These are phyloP conservation scores for Drosophila pseudoananassae DNA, from an alignment of 1,140 invertebrate species.

Conservation along the genomic window DNA sequence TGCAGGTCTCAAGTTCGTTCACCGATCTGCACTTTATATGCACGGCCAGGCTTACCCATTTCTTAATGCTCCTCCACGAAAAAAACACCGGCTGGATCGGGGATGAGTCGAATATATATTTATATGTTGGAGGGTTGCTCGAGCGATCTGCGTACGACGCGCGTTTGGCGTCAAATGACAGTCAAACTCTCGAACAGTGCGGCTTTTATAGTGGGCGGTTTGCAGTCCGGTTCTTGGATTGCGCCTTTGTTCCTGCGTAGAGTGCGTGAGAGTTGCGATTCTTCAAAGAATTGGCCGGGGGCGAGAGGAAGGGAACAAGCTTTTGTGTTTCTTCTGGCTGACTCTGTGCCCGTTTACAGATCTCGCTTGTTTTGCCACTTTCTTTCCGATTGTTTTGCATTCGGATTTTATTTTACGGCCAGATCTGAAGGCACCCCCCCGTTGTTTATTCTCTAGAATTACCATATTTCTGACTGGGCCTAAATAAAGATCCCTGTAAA, in stretches of 20 bases:
- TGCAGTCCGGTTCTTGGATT: constrained; percentile 72
- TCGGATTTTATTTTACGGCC: constrained; percentile 34
- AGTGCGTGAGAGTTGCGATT: constrained; percentile 68
- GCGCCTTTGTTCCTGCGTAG: constrained; percentile 78
- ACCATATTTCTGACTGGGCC: constrained; percentile 47
- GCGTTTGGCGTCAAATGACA: constrained; percentile 78
- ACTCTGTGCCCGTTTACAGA: constrained; percentile 72
- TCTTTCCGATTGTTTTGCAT: constrained; percentile 68
- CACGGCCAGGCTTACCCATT: constrained; percentile 73
- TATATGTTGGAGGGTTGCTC: constrained; percentile 6
- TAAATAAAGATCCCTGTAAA: constrained; percentile 29
- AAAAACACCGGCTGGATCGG: constrained; percentile 12
- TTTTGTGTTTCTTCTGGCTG: constrained; percentile 45
- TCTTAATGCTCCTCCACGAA: constrained; percentile 45
- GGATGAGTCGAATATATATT: constrained; percentile 21
- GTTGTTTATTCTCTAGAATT: constrained; percentile 73
- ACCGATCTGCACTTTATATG: constrained; percentile 71
- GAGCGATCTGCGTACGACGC: constrained; percentile 47
- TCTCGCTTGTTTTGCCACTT: constrained; percentile 63
- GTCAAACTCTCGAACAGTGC: constrained; percentile 43
- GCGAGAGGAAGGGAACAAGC: constrained; percentile 7
- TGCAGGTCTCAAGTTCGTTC: constrained; percentile 65
- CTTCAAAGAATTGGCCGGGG: constrained; percentile 17
- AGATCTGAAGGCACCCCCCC: constrained; percentile 16
- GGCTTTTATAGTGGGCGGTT: constrained; percentile 73